Evolutionary conservation across 2,113 vertebrate species (phyloP).

Genomic region (Holacanthus passer): DNA sequence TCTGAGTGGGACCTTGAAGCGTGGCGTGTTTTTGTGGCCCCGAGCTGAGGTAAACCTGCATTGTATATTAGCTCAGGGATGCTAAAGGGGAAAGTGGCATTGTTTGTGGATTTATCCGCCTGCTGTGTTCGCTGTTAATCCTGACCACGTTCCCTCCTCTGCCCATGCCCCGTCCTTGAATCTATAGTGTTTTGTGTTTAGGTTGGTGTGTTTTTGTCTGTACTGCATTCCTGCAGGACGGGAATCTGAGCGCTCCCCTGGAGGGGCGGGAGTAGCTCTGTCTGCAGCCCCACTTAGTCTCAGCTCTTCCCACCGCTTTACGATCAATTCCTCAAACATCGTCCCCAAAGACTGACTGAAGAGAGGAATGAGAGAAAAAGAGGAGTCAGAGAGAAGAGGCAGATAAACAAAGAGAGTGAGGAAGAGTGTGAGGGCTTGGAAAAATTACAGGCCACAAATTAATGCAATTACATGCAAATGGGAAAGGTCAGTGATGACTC

Average conservation of each 20-base stretch:
- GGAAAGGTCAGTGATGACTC: neutral
- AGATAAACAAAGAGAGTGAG: slow-evolving; percentile 44
- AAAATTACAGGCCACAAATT: slow-evolving; percentile 8
- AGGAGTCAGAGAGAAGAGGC: neutral
- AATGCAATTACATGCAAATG: neutral
- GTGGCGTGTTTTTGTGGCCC: neutral
- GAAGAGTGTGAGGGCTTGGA: neutral
- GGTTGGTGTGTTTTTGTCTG: slow-evolving; percentile 9
- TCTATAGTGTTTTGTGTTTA: slow-evolving; percentile 38
- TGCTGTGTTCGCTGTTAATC: slow-evolving; percentile 19
- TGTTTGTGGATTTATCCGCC: slow-evolving; percentile 37
- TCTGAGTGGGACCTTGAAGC: slow-evolving; percentile 37
- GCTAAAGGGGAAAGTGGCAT: neutral
- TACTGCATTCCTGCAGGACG: neutral
- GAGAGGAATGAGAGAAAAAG: neutral
- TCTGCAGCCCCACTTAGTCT: slow-evolving; percentile 21
- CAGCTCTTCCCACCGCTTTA: slow-evolving; percentile 15
- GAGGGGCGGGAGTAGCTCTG: slow-evolving; percentile 25
- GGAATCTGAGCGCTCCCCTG: slow-evolving; percentile 6
- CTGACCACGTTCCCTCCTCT: slow-evolving; percentile 5
- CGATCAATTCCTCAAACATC: slow-evolving; percentile 58
- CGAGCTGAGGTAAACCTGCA: slow-evolving; percentile 22
- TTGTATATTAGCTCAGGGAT: slow-evolving; percentile 34
- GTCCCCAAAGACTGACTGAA: slow-evolving; percentile 55
- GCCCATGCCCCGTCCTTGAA: slow-evolving; percentile 35